Evolutionary conservation across 1,140 invertebrate species (phyloP).

Genomic region (Ceratina japonica): DNA sequence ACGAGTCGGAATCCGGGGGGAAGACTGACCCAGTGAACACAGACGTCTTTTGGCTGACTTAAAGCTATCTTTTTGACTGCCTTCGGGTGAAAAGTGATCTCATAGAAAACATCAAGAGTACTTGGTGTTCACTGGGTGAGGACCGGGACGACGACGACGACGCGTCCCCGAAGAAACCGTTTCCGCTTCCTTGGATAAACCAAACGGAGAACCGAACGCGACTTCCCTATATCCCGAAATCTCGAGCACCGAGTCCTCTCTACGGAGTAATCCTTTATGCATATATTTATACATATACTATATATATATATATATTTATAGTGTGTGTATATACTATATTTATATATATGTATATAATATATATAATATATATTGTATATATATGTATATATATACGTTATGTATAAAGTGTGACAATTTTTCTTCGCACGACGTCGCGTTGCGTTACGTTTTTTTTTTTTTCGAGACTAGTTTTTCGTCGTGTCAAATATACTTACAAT

Average conservation of each 20-base stretch:
- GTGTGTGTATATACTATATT: slow-evolving; percentile 46
- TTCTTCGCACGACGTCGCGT: slow-evolving; percentile 27
- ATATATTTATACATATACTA: slow-evolving; percentile 36
- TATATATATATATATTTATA: slow-evolving; percentile 47
- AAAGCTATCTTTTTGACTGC: too few relatives aligned
- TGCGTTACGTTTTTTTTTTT: too few relatives aligned
- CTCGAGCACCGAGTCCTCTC: slow-evolving; percentile 35
- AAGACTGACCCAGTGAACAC: too few relatives aligned
- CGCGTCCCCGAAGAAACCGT: background rate
- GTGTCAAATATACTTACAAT: slow-evolving; percentile 65
- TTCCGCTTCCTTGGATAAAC: background rate
- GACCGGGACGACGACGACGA: too few relatives aligned
- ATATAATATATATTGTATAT: slow-evolving; percentile 45
- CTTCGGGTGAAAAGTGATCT: too few relatives aligned
- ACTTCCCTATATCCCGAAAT: background rate
- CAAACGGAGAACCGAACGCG: too few relatives aligned
- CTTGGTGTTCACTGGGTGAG: too few relatives aligned
- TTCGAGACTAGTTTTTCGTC: slow-evolving; percentile 9
- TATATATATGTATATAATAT: slow-evolving; percentile 43
- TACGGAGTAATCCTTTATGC: slow-evolving; percentile 43
- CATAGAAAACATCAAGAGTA: too few relatives aligned
- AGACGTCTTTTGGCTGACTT: too few relatives aligned
- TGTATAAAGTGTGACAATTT: slow-evolving; percentile 37
- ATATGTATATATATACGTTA: slow-evolving; percentile 42
- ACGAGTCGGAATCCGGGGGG: too few relatives aligned